phyloP scores from a whole-genome alignment of 2,797 vertebrate genomes.

The Leuciscus waleckii region DNA sequence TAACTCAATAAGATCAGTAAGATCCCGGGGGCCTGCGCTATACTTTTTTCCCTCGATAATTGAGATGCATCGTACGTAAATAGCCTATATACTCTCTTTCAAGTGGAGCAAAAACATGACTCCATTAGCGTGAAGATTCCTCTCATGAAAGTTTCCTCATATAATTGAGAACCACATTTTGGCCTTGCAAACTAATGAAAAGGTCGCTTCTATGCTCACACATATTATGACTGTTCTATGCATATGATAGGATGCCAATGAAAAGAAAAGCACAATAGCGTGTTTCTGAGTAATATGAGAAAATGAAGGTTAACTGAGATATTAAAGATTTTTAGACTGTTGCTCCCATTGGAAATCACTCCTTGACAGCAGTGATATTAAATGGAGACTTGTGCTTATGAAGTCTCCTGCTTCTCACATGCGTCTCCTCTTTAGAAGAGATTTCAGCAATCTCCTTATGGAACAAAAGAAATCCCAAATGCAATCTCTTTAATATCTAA shows the following conservation, averaged over 20 bases:
- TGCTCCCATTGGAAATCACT: background rate
- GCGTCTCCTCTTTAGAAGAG: background rate
- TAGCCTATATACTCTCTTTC: background rate
- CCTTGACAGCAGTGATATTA: background rate
- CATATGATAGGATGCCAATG: background rate
- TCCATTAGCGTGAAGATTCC: slow-evolving; percentile 3
- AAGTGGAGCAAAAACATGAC: background rate
- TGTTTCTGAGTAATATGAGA: slow-evolving; percentile 10
- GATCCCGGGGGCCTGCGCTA: background rate
- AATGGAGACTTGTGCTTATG: background rate
- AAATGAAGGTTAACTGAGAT: background rate
- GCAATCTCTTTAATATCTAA: background rate
- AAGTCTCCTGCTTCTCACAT: background rate
- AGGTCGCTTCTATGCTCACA: background rate
- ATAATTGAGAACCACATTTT: background rate
- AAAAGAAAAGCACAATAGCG: background rate
- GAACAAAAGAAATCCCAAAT: background rate
- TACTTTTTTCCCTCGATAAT: background rate
- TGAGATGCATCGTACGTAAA: background rate
- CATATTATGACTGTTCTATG: background rate
- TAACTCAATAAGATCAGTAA: slow-evolving; percentile 16
- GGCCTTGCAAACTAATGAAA: slow-evolving; percentile 5
- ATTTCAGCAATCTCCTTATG: background rate
- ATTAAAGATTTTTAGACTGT: background rate
- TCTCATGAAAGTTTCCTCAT: slow-evolving; percentile 1